phyloP scores from a whole-genome alignment of 2,113 vertebrate species.

The Rousettus leschenaultii region DNA sequence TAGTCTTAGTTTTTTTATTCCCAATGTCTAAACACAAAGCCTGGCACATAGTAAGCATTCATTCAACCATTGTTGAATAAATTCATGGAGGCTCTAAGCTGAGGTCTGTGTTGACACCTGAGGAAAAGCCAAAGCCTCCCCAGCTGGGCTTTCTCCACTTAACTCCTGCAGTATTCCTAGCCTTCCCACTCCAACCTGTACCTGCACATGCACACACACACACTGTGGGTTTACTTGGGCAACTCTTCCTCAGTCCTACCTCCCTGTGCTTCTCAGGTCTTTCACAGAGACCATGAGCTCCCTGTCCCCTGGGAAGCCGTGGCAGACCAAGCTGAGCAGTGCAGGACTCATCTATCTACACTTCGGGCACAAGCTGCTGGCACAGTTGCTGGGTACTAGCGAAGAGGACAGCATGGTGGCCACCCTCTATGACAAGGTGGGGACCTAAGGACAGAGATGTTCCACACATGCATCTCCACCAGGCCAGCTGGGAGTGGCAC shows the following conservation, averaged over 20 bases:
- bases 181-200: too few relatives aligned
- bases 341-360: slow-evolving; percentile 93
- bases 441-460: not conserved
- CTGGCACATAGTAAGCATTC: not conserved
- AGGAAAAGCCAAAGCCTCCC: not conserved
- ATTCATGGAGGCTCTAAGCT: not conserved
- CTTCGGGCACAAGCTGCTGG: slow-evolving; percentile 89
- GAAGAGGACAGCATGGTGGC: slow-evolving; percentile 84
- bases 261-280: slow-evolving; percentile 79
- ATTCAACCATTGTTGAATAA: not conserved
- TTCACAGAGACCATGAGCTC: slow-evolving; percentile 90
- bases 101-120: not conserved
- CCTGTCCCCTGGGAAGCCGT: slow-evolving; percentile 89
- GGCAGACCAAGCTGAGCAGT: slow-evolving; percentile 96
- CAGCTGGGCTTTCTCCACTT: not conserved
- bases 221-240: not conserved
- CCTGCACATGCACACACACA: accelerated
- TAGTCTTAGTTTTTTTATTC: not conserved
- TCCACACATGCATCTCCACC: accelerated
- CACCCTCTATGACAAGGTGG: slow-evolving; percentile 89
- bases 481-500: not conserved
- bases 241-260: not conserved
- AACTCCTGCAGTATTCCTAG: not conserved
- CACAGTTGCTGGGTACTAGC: slow-evolving; percentile 82
- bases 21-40: not conserved